Conservation (phyloP, 1,140 invertebrate species). For the Danaus plexippus region DNA sequence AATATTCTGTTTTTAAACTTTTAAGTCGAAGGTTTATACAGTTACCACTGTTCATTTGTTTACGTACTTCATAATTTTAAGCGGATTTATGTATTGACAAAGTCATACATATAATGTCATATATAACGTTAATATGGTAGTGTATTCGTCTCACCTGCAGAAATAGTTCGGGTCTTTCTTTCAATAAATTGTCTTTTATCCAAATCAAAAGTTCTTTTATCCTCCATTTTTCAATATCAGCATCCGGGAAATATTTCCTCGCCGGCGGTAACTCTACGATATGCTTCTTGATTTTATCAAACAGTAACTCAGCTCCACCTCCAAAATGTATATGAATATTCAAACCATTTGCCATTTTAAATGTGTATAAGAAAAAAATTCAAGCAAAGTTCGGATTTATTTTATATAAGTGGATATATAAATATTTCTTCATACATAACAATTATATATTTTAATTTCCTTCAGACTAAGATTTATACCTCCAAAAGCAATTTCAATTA, state of each 20-base stretch:
- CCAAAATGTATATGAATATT: conserved; percentile 71
- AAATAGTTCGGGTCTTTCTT: conserved; percentile 91
- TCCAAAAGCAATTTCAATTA: no score
- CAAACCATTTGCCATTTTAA: conserved; percentile 34
- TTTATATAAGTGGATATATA: no score
- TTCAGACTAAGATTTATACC: no score
- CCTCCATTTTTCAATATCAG: conserved; percentile 74
- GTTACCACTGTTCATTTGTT: no score
- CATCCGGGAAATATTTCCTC: conserved; percentile 46
- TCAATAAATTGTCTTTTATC: conserved; percentile 88
- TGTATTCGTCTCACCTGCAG: conserved; percentile 74
- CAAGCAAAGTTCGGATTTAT: conserved; percentile 4
- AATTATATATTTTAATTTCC: no score
- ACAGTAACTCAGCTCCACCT: conserved; percentile 90
- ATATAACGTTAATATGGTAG: no score
- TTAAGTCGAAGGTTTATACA: no score
- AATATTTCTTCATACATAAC: no score
- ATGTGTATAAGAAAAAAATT: not conserved
- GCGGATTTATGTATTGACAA: no score
- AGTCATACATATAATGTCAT: no score
- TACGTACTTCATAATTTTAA: no score
- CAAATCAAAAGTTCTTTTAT: conserved; percentile 82
- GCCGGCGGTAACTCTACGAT: conserved; percentile 75
- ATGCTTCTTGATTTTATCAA: conserved; percentile 85
- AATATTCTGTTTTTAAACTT: no score